Conservation (phyloP, 2,888 invertebrate species). For the Papilio protenor region DNA sequence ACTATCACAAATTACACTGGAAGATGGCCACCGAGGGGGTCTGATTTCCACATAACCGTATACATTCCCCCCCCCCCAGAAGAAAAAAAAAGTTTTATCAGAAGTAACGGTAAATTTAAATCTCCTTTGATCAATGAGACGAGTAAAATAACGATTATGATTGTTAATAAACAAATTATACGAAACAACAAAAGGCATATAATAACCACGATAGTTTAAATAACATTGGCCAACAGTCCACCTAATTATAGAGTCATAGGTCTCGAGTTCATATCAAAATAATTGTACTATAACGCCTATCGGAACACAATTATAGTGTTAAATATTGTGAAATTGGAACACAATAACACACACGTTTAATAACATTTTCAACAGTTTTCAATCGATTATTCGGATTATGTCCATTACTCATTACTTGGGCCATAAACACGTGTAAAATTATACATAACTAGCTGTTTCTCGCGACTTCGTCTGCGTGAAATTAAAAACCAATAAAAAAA, state of each 20-base stretch:
- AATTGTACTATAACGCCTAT: not conserved
- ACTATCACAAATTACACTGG: no score
- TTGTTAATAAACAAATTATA: not conserved
- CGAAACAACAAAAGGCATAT: not conserved
- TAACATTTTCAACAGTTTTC: conserved; percentile 1
- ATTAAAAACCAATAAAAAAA: no score
- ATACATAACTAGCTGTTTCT: not conserved
- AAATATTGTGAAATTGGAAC: conserved; percentile 19
- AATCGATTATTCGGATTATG: conserved; percentile 9
- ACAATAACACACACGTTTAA: not conserved
- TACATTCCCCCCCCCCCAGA: no score
- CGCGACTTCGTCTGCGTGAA: no score
- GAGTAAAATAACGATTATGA: not conserved
- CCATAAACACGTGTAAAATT: conserved; percentile 12
- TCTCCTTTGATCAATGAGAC: not conserved
- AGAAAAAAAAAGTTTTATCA: no score
- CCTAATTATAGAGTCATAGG: conserved; percentile 15
- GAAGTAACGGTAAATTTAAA: not conserved
- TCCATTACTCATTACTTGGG: conserved; percentile 32
- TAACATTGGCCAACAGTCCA: not conserved
- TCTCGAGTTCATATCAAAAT: conserved; percentile 12
- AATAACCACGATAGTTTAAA: not conserved
- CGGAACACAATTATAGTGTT: not conserved
- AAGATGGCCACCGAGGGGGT: no score
- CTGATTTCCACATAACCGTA: no score